Evolutionary conservation across 53 echinoderm and acorn worm species (phyloP).

Genomic region (Hippasteria phrygiana): DNA sequence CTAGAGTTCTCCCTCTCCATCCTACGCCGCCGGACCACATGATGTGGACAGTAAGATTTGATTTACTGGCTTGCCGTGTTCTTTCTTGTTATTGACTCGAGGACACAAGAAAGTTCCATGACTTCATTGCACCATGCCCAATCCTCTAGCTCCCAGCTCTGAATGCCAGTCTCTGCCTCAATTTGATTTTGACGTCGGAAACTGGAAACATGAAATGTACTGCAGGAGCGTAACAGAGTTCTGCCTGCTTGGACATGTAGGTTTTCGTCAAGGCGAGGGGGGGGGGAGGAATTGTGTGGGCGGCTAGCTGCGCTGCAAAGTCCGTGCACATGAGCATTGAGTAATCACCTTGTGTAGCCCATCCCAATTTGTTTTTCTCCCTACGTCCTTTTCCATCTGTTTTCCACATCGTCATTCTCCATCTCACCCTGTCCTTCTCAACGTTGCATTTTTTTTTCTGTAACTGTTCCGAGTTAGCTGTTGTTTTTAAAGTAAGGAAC

Average conservation of each 20-base stretch:
- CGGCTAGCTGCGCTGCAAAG: conserved; percentile 20
- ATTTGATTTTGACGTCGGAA: not conserved
- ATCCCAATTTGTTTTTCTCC: conserved; percentile 22
- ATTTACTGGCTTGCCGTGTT: not conserved
- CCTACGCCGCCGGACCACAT: not conserved
- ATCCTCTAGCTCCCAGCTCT: not conserved
- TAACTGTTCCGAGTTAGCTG: not conserved
- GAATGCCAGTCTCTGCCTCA: conserved; percentile 22
- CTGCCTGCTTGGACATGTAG: not conserved
- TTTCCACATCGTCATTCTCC: conserved; percentile 18
- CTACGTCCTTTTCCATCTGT: conserved; percentile 18
- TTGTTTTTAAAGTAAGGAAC: too few relatives aligned
- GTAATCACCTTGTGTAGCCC: conserved; percentile 34
- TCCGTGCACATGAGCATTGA: conserved; percentile 27
- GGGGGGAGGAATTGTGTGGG: conserved; percentile 12
- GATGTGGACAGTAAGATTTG: conserved; percentile 2
- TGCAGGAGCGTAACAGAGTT: not conserved
- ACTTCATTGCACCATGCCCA: not conserved
- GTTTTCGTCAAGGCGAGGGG: not conserved
- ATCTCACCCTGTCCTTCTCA: not conserved
- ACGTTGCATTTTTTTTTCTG: not conserved
- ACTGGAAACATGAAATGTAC: conserved; percentile 9
- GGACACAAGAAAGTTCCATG: conserved; percentile 13
- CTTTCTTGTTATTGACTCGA: not conserved
- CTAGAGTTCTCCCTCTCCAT: not conserved